A percentile compares a stretch with the other conserved stretches of the same genome.
These are phyloP conservation scores for Phenacoccus solenopsis DNA, from an alignment of 1,140 invertebrate genomes.

Conservation along the genomic window DNA sequence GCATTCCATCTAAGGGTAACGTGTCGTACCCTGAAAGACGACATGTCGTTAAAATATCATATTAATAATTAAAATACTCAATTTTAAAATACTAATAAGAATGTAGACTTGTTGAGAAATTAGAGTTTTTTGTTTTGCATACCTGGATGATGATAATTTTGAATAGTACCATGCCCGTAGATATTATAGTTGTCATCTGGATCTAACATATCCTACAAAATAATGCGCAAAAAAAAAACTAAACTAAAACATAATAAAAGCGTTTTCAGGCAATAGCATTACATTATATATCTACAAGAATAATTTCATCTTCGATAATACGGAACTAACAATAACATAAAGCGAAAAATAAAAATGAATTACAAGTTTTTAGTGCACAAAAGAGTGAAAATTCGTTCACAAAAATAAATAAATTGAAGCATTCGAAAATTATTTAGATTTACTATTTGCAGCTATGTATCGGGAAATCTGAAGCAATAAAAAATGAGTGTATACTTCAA, in stretches of 20 bases:
- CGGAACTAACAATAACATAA: too few species aligned
- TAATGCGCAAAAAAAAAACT: background rate
- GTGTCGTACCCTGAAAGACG: constrained; percentile 75
- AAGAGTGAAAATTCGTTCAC: background rate
- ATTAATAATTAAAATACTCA: background rate
- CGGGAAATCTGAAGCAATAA: too few species aligned
- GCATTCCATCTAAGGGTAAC: constrained; percentile 93
- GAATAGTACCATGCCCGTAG: constrained; percentile 19
- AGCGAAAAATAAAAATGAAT: background rate
- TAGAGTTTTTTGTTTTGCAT: background rate
- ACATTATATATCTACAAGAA: too few species aligned
- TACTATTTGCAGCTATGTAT: too few species aligned
- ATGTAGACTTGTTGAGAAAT: background rate
- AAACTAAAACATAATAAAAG: background rate
- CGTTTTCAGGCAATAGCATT: too few species aligned
- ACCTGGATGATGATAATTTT: constrained; percentile 6
- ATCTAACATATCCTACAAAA: constrained; percentile 22
- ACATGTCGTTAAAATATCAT: too few species aligned
- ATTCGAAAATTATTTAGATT: too few species aligned
- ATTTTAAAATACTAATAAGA: background rate
- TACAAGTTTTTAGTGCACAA: background rate
- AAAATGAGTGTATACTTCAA: too few species aligned
- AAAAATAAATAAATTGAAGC: too few species aligned
- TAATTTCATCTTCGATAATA: too few species aligned
- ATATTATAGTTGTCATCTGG: constrained; percentile 21